These are phyloP conservation scores for Brachionus koreanus DNA, from an alignment of 1,140 invertebrate species.

Conservation along the genomic window DNA sequence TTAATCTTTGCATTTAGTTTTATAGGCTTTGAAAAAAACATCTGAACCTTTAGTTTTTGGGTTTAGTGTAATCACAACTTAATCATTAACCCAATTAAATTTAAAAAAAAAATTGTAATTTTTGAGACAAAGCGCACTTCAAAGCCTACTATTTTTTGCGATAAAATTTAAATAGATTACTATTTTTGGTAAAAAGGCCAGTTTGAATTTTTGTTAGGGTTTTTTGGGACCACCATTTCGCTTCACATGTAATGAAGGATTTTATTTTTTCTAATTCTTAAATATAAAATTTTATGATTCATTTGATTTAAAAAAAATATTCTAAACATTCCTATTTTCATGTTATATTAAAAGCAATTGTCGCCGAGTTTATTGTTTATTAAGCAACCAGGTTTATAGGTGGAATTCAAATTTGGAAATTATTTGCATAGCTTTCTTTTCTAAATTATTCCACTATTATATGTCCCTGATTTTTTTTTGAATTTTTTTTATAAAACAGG, in stretches of 20 bases:
- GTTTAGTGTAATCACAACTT: neutral
- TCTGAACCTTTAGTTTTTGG: neutral
- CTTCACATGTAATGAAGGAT: neutral
- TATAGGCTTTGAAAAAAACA: constrained; percentile 3
- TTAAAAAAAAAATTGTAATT: neutral
- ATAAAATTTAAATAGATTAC: neutral
- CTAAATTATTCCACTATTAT: neutral
- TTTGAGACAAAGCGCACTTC: neutral
- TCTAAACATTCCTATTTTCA: neutral
- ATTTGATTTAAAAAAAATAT: neutral
- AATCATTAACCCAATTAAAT: neutral
- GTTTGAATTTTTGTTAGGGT: neutral
- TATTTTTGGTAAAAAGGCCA: neutral
- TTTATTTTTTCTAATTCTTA: too few relatives aligned
- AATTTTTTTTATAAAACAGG: neutral
- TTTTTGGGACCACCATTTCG: neutral
- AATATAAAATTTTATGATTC: neutral
- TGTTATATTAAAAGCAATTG: neutral
- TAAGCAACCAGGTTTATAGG: constrained; percentile 31
- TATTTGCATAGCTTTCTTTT: constrained; percentile 4
- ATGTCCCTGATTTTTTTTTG: constrained; percentile 13
- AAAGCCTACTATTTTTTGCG: neutral
- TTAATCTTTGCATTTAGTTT: neutral
- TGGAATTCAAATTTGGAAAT: constrained; percentile 34
- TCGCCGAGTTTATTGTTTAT: constrained; percentile 1